Evolutionary conservation across 2,888 invertebrate species (phyloP).

Genomic region (Seira ritae): DNA sequence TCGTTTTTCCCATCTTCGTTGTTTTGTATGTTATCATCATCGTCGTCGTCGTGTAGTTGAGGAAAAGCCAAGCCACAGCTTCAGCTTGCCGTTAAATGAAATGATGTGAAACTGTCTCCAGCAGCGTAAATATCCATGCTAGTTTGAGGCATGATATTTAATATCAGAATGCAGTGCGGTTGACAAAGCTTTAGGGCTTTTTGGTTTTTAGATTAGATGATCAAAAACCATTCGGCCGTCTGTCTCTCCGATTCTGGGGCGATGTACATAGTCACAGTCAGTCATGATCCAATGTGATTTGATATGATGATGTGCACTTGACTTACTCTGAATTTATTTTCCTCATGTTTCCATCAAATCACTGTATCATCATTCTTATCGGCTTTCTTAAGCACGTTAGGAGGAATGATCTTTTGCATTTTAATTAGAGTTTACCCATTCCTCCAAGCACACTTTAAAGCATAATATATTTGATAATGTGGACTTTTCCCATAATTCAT

Average conservation of each 20-base stretch:
- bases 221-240: slow-evolving; percentile 19
- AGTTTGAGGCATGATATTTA: slow-evolving; percentile 26
- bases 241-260: background rate
- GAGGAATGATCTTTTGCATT: too few relatives aligned
- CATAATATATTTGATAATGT: too few relatives aligned
- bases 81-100: slow-evolving; percentile 10
- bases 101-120: slow-evolving; percentile 47
- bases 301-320: slow-evolving; percentile 36
- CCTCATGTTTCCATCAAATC: slow-evolving; percentile 1
- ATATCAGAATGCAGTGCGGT: slow-evolving; percentile 42
- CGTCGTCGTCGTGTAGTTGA: too few relatives aligned
- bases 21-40: too few relatives aligned
- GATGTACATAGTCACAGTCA: too few relatives aligned
- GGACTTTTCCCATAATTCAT: too few relatives aligned
- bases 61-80: too few relatives aligned
- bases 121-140: slow-evolving; percentile 35
- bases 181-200: slow-evolving; percentile 46
- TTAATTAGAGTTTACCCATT: too few relatives aligned
- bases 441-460: too few relatives aligned
- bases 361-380: background rate
- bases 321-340: slow-evolving; percentile 33
- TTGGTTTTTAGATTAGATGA: slow-evolving; percentile 54
- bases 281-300: background rate
- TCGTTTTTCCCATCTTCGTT: background rate
- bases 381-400: background rate